These are phyloP conservation scores for Biston betularia DNA, from an alignment of 2,888 invertebrate genomes.

Conservation along the genomic window DNA sequence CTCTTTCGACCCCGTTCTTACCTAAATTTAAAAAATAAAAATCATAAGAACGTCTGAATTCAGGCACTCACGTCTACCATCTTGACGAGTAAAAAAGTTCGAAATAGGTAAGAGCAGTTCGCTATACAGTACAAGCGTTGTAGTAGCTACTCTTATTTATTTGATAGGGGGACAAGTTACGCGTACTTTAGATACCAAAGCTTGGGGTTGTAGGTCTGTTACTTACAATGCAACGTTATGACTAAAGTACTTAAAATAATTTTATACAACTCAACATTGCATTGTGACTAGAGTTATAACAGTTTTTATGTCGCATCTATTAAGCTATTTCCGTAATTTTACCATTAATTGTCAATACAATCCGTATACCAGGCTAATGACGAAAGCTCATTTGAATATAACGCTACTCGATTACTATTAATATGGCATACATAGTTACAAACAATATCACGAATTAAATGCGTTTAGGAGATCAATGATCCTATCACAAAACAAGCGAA, in stretches of 20 bases:
- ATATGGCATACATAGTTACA: slow-evolving; percentile 67
- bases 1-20: slow-evolving; percentile 26
- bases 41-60: slow-evolving; percentile 34
- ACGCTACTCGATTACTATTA: slow-evolving; percentile 69
- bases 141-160: slow-evolving; percentile 46
- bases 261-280: slow-evolving; percentile 42
- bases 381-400: slow-evolving; percentile 81
- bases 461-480: slow-evolving; percentile 34
- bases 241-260: slow-evolving; percentile 50
- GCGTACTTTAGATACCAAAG: slow-evolving; percentile 52
- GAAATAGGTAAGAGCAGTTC: slow-evolving; percentile 3
- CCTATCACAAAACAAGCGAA: slow-evolving; percentile 32
- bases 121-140: slow-evolving; percentile 36
- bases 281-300: slow-evolving; percentile 65
- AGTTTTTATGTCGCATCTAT: slow-evolving; percentile 61
- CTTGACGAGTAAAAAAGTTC: slow-evolving; percentile 8
- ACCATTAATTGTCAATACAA: slow-evolving; percentile 59
- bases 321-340: slow-evolving; percentile 63
- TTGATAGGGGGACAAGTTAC: slow-evolving; percentile 45
- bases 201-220: slow-evolving; percentile 59
- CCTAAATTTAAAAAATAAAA: slow-evolving; percentile 25
- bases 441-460: slow-evolving; percentile 47
- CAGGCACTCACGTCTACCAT: slow-evolving; percentile 32
- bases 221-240: slow-evolving; percentile 58
- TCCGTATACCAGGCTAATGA: slow-evolving; percentile 81